These are phyloP conservation scores for Paedocypris micromegethes DNA, from an alignment of 2,797 vertebrate species.

Conservation along the genomic window DNA sequence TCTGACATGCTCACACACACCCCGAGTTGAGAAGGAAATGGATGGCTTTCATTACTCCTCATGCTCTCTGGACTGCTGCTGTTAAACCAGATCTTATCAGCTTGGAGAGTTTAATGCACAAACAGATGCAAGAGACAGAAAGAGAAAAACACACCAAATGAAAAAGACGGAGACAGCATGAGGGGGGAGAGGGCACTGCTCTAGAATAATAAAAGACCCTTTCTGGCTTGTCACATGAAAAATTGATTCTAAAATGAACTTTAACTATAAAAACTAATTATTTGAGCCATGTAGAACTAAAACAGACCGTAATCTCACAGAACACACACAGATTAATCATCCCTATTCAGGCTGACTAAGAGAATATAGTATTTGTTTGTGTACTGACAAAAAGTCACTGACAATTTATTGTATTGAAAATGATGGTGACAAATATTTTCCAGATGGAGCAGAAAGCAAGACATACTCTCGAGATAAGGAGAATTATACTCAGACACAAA, in stretches of 20 bases:
- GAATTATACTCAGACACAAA: not conserved
- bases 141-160: slow-evolving; percentile 43
- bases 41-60: slow-evolving; percentile 32
- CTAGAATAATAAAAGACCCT: not conserved
- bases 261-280: too few relatives aligned
- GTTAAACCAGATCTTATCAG: slow-evolving; percentile 31
- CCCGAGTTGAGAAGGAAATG: slow-evolving; percentile 5
- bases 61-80: slow-evolving; percentile 12
- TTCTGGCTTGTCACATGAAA: too few relatives aligned
- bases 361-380: too few relatives aligned
- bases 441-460: too few relatives aligned
- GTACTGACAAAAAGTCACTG: too few relatives aligned
- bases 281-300: too few relatives aligned
- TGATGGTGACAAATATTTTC: too few relatives aligned
- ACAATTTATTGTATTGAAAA: too few relatives aligned
- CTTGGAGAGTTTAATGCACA: slow-evolving; percentile 37
- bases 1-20: not conserved
- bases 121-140: slow-evolving; percentile 61
- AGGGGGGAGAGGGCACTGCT: slow-evolving; percentile 42
- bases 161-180: slow-evolving; percentile 35
- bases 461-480: not conserved
- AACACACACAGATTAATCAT: too few relatives aligned
- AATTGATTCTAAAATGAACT: too few relatives aligned
- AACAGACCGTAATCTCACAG: too few relatives aligned
- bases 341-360: too few relatives aligned